A percentile compares a stretch with the other conserved stretches of the same genome.
phyloP scores from a whole-genome alignment of 2,888 invertebrate species.

The Hyposoter didymator region DNA sequence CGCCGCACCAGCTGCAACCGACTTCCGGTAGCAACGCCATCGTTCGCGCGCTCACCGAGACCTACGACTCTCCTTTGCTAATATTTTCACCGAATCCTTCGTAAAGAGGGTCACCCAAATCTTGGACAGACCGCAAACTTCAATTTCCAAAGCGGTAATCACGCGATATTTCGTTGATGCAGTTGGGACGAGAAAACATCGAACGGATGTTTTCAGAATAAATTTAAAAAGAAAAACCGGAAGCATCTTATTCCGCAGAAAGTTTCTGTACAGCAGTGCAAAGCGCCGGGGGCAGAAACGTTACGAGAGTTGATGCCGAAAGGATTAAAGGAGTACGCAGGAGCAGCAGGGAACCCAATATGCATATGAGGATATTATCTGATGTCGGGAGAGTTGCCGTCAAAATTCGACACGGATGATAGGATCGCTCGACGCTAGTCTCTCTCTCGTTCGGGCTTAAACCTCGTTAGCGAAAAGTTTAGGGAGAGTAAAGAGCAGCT shows the following conservation, averaged over 20 bases:
- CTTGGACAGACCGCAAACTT: not conserved
- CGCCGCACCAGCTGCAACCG: conserved; percentile 60
- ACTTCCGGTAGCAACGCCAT: conserved; percentile 53
- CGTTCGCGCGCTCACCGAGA: not conserved
- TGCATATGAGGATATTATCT: conserved; percentile 5
- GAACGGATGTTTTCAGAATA: not conserved
- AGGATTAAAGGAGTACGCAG: not conserved
- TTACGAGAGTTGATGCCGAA: not conserved
- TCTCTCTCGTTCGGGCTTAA: conserved; percentile 17
- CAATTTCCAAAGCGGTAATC: not conserved
- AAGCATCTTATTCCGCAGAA: not conserved
- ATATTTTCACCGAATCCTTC: not conserved
- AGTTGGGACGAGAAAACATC: not conserved
- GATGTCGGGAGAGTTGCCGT: not conserved
- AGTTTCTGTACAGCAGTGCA: not conserved
- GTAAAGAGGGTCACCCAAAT: not conserved
- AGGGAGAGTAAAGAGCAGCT: not conserved
- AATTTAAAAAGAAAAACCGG: not conserved
- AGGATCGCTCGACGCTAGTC: conserved; percentile 4
- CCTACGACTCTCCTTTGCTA: conserved; percentile 54
- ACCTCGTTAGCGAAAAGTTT: conserved; percentile 65
- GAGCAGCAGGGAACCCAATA: not conserved
- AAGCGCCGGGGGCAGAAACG: not conserved
- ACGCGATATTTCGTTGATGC: not conserved
- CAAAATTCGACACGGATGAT: conserved; percentile 7